Conservation (phyloP, 1,140 invertebrate species). For the Panonychus citri region DNA sequence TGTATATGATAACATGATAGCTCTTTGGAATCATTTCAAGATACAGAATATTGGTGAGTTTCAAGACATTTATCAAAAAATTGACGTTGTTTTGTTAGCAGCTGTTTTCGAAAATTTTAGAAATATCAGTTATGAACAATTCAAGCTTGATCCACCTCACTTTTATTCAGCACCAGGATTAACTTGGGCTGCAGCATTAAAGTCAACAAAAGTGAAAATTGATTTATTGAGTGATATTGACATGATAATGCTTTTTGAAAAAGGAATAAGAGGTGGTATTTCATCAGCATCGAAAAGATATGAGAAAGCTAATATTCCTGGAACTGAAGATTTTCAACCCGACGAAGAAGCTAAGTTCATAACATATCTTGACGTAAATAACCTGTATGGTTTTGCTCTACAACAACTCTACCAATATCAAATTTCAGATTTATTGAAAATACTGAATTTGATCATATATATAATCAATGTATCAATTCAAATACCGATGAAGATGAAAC, state of each 20-base stretch:
- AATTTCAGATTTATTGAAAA: no score
- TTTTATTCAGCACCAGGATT: background rate
- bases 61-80: background rate
- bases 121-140: background rate
- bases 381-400: background rate
- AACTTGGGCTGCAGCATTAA: background rate
- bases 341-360: background rate
- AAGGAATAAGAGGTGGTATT: slow-evolving; percentile 6
- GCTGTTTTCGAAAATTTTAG: background rate
- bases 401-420: background rate
- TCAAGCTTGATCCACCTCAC: background rate
- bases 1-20: background rate
- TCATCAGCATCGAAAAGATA: background rate
- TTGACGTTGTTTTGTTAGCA: background rate
- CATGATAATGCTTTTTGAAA: slow-evolving; percentile 1
- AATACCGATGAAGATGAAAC: no score
- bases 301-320: background rate
- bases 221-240: background rate
- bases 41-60: background rate
- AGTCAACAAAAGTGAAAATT: background rate
- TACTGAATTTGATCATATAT: no score
- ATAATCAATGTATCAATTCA: no score
- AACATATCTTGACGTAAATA: background rate
- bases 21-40: background rate
- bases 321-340: background rate